These are phyloP conservation scores for Lateolabrax maculatus DNA, from an alignment of 2,797 vertebrate species.

Conservation along the genomic window DNA sequence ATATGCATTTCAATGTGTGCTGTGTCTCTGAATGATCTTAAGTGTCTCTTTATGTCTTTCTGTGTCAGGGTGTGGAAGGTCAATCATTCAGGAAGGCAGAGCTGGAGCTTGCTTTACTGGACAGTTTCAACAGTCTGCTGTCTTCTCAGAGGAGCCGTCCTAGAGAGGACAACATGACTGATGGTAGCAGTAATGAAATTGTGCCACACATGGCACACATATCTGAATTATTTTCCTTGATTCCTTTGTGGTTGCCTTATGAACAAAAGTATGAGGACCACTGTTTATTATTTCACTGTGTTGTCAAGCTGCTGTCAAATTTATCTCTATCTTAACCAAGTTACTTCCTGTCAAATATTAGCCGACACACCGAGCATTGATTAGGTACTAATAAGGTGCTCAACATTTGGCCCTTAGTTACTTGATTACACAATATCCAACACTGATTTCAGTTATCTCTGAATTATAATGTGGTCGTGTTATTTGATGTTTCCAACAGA, in stretches of 20 bases:
- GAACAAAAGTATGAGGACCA: not conserved
- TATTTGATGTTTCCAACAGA: slow-evolving; percentile 69
- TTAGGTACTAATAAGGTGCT: not conserved
- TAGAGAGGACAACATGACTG: slow-evolving; percentile 48
- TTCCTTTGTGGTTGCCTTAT: not conserved
- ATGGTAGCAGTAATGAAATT: slow-evolving; percentile 52
- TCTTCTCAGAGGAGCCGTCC: slow-evolving; percentile 67
- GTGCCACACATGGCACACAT: not conserved
- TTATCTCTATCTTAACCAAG: not conserved
- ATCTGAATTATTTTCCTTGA: not conserved
- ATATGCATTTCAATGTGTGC: not conserved
- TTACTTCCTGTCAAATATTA: not conserved
- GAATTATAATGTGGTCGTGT: not conserved
- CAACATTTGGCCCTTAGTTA: not conserved
- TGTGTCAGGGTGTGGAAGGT: slow-evolving; percentile 83
- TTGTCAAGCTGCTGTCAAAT: slow-evolving; percentile 10
- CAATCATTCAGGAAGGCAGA: slow-evolving; percentile 84
- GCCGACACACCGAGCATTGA: not conserved
- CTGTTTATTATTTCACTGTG: not conserved
- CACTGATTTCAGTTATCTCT: not conserved
- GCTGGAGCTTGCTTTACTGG: slow-evolving; percentile 89
- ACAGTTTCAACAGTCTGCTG: slow-evolving; percentile 83
- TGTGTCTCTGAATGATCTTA: slow-evolving; percentile 23
- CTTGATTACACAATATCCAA: not conserved
- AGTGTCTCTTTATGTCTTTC: slow-evolving; percentile 30